phyloP scores from a whole-genome alignment of 1,140 invertebrate species.

The Polypedilum vanderplanki region DNA sequence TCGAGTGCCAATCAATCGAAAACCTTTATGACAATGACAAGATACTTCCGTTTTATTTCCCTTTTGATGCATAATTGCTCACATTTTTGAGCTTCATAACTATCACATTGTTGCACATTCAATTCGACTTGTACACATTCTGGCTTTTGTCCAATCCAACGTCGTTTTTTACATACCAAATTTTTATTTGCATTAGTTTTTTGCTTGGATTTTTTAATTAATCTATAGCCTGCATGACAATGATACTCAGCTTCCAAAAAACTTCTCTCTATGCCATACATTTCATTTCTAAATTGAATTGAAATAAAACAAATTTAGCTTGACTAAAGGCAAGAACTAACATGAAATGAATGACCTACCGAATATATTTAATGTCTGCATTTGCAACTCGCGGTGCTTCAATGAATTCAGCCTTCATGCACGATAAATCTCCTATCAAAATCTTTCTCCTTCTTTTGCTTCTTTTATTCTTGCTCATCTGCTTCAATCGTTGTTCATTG shows the following conservation, averaged over 20 bases:
- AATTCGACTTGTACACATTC: background rate
- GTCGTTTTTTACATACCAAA: conserved; percentile 12
- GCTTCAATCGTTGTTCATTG: background rate
- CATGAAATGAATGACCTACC: background rate
- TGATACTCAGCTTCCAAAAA: conserved; percentile 13
- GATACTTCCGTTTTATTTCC: background rate
- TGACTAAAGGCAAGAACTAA: background rate
- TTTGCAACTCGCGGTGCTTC: conserved; percentile 16
- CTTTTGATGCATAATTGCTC: conserved; percentile 24
- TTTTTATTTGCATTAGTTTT: conserved; percentile 10
- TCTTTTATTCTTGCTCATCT: background rate
- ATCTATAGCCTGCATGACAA: conserved; percentile 19
- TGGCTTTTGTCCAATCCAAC: conserved; percentile 13
- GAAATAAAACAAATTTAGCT: background rate
- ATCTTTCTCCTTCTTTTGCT: background rate
- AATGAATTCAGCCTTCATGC: conserved; percentile 21
- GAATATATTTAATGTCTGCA: conserved; percentile 21
- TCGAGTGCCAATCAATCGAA: conserved; percentile 24
- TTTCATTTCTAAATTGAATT: conserved; percentile 18
- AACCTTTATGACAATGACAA: conserved; percentile 24
- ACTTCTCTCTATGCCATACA: background rate
- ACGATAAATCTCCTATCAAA: conserved; percentile 23
- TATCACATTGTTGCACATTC: conserved; percentile 23
- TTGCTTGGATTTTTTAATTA: conserved; percentile 20
- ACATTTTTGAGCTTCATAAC: conserved; percentile 22